Base-by-base conservation (phyloP, 2,797 vertebrate species). In the Typhlichthys subterraneus region DNA sequence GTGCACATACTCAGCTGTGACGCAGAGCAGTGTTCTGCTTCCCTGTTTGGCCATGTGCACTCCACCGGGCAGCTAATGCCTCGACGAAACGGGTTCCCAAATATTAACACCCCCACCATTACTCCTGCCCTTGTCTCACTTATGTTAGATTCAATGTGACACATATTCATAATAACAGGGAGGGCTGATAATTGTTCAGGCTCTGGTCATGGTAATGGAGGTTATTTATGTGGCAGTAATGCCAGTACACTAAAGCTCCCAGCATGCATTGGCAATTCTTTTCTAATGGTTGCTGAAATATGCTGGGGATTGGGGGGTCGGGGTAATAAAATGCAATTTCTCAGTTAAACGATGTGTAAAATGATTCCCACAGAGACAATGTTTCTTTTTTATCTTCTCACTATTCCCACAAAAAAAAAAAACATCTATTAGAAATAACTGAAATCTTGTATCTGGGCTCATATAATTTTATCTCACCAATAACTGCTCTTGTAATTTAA, bases 121-220 rank as follows among this genome's bases (percentile, higher is more conserved):
- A 63, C 79, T 85, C 75, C 74, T 78, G 83, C 85, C 86, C 81
- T 77, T 69, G 65, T 82, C 80, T 72, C 6, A 10, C 55, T 87
- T 84, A 79, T 72, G 63, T 69, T 63, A 84, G 87, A 90, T 91
- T 79, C 89, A 89, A 89, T 77, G 82, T 90, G 91, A 91, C 84
- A 88, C 76, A 80, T 85, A 88, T 88, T 86, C 86, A 86, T 83
- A 85, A 84, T 83, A 88, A 85, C 85, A 86, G 59, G 70, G 19
- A 23, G 79, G 61, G 60, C 71, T 80, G 75, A 80, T 89, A 90
- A 91, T 91, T 88, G 88, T 89, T 84, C 67, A 42, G 77, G 85
- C 87, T 75, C 76, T 61, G 71, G 80, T 82, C 33, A 56, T 57
- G 75, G 84, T 87, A 85, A 81, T 75, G 48, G 79, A 76, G 74